Conservation (phyloP, 2,888 invertebrate genomes). For the Caenorhabditis angaria region DNA sequence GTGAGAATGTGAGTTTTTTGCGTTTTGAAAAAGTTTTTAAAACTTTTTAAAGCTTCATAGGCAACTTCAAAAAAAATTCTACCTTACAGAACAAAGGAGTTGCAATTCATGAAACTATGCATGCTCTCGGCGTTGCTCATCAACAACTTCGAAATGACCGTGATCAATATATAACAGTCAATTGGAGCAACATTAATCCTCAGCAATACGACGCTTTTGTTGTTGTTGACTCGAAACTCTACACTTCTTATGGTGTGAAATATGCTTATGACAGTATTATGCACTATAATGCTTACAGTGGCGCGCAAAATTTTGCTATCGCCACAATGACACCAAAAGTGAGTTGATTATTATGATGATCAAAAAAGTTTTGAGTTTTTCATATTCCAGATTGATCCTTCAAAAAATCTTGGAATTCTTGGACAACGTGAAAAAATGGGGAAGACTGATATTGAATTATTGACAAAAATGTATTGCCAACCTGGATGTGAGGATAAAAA, state of each 20-base stretch:
- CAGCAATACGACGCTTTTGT: slow-evolving; percentile 70
- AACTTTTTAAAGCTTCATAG: too few relatives aligned
- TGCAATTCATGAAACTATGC: slow-evolving; percentile 58
- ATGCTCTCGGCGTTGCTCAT: slow-evolving; percentile 68
- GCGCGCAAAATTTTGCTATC: slow-evolving; percentile 53
- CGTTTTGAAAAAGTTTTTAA: too few relatives aligned
- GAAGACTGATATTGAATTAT: slow-evolving; percentile 60
- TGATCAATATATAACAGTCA: slow-evolving; percentile 58
- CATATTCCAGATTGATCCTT: slow-evolving; percentile 38
- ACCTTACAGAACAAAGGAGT: slow-evolving; percentile 37
- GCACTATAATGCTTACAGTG: slow-evolving; percentile 68
- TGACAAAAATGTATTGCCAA: slow-evolving; percentile 67
- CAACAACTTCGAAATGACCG: slow-evolving; percentile 68
- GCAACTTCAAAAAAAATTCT: not conserved
- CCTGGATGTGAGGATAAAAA: slow-evolving; percentile 64
- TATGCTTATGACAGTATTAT: slow-evolving; percentile 68
- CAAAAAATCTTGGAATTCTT: slow-evolving; percentile 52
- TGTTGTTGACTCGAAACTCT: slow-evolving; percentile 63
- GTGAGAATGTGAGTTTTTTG: slow-evolving; percentile 59
- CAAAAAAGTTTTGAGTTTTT: not conserved
- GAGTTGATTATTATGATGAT: not conserved
- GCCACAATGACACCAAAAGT: slow-evolving; percentile 67
- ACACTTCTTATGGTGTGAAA: slow-evolving; percentile 63
- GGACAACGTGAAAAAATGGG: slow-evolving; percentile 65
- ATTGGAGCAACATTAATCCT: slow-evolving; percentile 70